These are phyloP conservation scores for Anthopleura xanthogrammica DNA, from an alignment of 92 coral and sea anemone genomes.

Conservation along the genomic window DNA sequence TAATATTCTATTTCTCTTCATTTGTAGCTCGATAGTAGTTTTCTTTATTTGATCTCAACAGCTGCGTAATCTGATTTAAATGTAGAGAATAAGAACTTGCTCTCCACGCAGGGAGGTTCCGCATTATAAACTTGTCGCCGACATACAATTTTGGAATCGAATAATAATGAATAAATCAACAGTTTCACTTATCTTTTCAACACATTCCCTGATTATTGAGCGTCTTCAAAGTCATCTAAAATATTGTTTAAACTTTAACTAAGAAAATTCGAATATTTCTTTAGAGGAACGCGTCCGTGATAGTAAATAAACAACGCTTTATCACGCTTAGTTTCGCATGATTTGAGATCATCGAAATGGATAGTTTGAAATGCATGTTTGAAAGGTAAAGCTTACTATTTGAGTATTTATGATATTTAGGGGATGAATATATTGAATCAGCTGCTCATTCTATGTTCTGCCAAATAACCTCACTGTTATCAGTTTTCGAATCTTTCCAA, in stretches of 20 bases:
- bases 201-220: neutral
- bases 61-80: conserved; percentile 14
- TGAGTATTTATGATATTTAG: neutral
- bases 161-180: neutral
- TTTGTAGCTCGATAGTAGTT: neutral
- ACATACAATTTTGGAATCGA: neutral
- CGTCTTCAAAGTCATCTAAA: neutral
- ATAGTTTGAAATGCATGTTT: neutral
- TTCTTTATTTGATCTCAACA: conserved; percentile 5
- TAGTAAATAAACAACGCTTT: neutral
- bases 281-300: neutral
- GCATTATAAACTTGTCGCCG: neutral
- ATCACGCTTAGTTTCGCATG: neutral
- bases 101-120: neutral
- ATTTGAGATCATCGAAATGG: neutral
- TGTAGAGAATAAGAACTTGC: neutral
- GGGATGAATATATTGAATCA: neutral
- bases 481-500: neutral
- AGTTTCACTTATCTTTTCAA: neutral
- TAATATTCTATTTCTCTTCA: conserved; percentile 4
- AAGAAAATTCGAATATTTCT: neutral
- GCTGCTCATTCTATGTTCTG: neutral
- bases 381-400: neutral
- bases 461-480: neutral
- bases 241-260: neutral